Base-by-base conservation (phyloP, 2,888 invertebrate genomes). In the Gymnoscelis rufifasciata region DNA sequence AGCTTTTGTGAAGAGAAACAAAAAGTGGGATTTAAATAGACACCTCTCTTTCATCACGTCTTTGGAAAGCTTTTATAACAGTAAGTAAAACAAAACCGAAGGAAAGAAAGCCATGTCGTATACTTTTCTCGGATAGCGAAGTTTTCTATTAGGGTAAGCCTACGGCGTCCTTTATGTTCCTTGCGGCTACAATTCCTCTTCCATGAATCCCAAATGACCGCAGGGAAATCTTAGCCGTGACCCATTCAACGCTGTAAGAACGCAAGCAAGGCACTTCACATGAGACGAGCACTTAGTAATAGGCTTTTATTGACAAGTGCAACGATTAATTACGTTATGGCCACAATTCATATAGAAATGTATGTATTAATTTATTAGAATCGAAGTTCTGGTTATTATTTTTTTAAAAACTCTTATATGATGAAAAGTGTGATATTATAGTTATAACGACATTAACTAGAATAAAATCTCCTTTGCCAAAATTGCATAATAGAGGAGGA, bases 151-250 rank as follows among this genome's bases (percentile, higher is more conserved):
- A 73, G 70, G 59, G 67, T 73, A 73, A 81, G 84, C 84, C 83
- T 76, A 68, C 77, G 78, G 86, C 82, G 71, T 80, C 82, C 78
- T 88, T 88, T 88, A 86, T 87, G 75, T 77, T 74, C 75, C 87
- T 80, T 78, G 69, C 78, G 83, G 88, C 86, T 78, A 84, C 86
- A 84, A 84, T 83, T 83, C 65, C 78, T 80, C 73, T 82, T 74
- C 84, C 86, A 88, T 88, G 88, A 87, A 88, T 88, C 79, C 75
- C 83, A 87, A 87, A 88, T 88, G 87, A 83, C 88, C 88, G 79
- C 78, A 84, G 88, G 88, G 88, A 88, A 87, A 88, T 87, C 87
- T 87, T 84, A 87, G 77, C 84, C 83, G 75, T 84, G 86, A 87
- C 86, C 86, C 71, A 82, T 87, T 88, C 88, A 87, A 77, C 61